Conservation (phyloP, 2,888 invertebrate genomes). For the Megastigmus dorsalis region DNA sequence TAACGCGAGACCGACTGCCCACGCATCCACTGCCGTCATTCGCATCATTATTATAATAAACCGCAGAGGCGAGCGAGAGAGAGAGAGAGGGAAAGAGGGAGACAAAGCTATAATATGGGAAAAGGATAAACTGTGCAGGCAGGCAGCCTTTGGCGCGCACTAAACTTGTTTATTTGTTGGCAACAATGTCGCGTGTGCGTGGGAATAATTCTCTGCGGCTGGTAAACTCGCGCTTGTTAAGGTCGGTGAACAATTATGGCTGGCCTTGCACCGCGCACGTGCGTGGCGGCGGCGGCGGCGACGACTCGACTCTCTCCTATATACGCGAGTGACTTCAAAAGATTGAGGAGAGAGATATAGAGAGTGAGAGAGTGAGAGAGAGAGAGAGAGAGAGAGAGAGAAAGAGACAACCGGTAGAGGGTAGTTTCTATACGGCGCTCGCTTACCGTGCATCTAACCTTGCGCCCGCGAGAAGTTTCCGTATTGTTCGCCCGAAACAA, state of each 20-base stretch:
- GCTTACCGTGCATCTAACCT: background rate
- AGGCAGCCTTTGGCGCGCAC: background rate
- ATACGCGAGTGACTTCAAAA: slow-evolving; percentile 16
- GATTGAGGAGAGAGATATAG: background rate
- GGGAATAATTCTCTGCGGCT: background rate
- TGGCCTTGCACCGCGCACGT: background rate
- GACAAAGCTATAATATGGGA: no score
- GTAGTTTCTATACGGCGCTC: background rate
- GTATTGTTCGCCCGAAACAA: slow-evolving; percentile 32
- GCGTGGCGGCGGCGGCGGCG: background rate
- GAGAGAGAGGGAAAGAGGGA: no score
- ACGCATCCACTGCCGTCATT: no score
- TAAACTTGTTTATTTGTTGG: slow-evolving; percentile 10
- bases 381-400: background rate
- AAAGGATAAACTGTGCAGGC: no score
- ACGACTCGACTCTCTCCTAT: background rate
- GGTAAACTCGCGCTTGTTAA: slow-evolving; percentile 11
- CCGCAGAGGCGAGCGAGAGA: no score
- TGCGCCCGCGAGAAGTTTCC: background rate
- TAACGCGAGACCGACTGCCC: no score
- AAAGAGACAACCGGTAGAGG: background rate
- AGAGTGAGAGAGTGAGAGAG: background rate
- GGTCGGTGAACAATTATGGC: slow-evolving; percentile 24
- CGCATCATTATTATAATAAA: no score
- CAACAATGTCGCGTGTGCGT: background rate